phyloP scores from a whole-genome alignment of 2,797 vertebrate species.

The Periparus ater region DNA sequence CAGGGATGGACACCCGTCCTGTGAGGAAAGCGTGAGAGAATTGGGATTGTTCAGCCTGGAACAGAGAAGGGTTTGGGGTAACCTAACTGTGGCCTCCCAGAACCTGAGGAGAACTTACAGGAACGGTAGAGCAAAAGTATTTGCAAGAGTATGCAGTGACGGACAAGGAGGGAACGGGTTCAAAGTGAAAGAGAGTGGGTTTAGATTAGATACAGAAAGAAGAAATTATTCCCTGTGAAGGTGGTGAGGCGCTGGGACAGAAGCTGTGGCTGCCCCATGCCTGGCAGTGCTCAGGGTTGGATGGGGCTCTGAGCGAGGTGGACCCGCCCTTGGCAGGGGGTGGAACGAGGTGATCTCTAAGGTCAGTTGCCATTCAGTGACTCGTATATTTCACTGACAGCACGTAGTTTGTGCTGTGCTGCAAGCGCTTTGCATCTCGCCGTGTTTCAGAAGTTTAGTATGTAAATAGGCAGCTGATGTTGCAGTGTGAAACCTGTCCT shows the following conservation, averaged over 20 bases:
- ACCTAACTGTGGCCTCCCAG: too few relatives aligned
- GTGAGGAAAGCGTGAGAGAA: background rate
- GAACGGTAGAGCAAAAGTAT: background rate
- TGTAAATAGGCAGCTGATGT: background rate
- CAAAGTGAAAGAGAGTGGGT: too few relatives aligned
- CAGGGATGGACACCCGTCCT: background rate
- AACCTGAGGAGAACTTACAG: too few relatives aligned
- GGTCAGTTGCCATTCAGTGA: background rate
- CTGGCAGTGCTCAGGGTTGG: background rate
- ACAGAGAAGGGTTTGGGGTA: background rate
- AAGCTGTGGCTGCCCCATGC: background rate
- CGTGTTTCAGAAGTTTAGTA: accelerated
- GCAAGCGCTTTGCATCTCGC: background rate
- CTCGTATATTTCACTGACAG: background rate
- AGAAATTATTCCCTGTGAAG: too few relatives aligned
- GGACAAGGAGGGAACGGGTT: background rate
- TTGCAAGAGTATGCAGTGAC: too few relatives aligned
- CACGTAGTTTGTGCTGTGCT: background rate
- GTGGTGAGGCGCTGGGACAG: background rate
- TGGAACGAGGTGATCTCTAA: too few relatives aligned
- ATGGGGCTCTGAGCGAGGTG: background rate
- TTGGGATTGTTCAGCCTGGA: too few relatives aligned
- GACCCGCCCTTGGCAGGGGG: background rate
- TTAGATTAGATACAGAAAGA: background rate
- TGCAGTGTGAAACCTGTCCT: background rate